Percentiles rank a stretch among this genome's conserved stretches.
Evolutionary conservation across 2,113 vertebrate genomes (phyloP).

Genomic region (Tragulus kanchil): DNA sequence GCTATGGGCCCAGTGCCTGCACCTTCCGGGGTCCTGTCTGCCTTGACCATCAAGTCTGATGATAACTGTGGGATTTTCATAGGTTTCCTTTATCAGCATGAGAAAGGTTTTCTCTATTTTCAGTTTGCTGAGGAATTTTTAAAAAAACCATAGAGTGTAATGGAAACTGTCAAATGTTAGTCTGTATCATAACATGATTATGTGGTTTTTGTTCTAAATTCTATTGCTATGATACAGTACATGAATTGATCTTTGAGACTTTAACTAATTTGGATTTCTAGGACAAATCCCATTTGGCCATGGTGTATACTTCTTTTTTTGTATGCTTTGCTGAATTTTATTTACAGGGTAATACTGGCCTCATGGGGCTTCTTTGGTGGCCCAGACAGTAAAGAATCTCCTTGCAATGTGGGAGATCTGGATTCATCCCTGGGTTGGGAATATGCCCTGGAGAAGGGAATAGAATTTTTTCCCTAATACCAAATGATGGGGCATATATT

Average conservation of each 20-base stretch:
- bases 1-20: background rate
- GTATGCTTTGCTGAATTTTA: background rate
- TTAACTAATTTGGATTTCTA: background rate
- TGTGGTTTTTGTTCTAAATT: background rate
- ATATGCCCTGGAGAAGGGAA: too few relatives aligned
- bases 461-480: too few relatives aligned
- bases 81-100: background rate
- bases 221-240: background rate
- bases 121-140: background rate
- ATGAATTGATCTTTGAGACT: background rate
- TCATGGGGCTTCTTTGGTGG: background rate
- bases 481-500: too few relatives aligned
- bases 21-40: background rate
- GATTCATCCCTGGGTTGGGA: too few relatives aligned
- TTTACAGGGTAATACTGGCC: background rate
- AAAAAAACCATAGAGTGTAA: background rate
- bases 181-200: background rate
- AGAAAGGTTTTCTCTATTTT: background rate
- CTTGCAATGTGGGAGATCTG: too few relatives aligned
- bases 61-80: background rate
- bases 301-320: background rate
- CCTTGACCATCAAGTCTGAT: background rate
- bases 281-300: background rate
- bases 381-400: too few relatives aligned
- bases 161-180: background rate